These are phyloP conservation scores for Anisognathus igniventris DNA, from an alignment of 2,797 vertebrate genomes.

Conservation along the genomic window DNA sequence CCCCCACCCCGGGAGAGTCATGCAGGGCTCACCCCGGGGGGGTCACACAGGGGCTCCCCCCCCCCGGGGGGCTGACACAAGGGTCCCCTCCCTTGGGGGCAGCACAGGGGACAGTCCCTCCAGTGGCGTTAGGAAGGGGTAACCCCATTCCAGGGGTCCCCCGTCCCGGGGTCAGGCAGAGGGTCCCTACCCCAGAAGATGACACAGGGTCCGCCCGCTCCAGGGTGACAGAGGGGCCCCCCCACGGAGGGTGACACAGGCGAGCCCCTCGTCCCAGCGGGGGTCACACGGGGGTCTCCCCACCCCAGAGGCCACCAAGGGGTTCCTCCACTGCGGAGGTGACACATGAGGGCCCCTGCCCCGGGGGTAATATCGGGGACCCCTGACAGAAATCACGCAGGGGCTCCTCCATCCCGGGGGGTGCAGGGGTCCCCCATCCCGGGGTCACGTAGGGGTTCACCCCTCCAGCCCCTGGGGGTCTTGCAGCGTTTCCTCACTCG, in stretches of 20 bases:
- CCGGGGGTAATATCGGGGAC: neutral
- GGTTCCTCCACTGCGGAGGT: neutral
- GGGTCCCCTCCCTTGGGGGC: neutral
- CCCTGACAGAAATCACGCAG: neutral
- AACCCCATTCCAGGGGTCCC: neutral
- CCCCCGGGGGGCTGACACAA: neutral
- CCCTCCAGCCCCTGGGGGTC: fast-evolving
- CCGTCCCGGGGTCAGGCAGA: neutral
- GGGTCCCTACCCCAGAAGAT: neutral
- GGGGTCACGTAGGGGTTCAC: neutral
- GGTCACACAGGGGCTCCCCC: neutral
- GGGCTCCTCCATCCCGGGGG: neutral
- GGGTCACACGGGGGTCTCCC: neutral
- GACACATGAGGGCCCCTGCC: neutral
- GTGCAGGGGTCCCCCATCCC: neutral
- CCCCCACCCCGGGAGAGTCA: neutral
- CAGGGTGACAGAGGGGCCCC: neutral
- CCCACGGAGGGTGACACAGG: neutral
- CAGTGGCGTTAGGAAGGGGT: neutral
- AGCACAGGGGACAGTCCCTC: neutral
- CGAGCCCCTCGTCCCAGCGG: no score
- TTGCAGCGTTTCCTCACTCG: neutral
- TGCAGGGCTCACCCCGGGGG: neutral
- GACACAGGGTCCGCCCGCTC: neutral
- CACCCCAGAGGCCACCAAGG: neutral